phyloP scores from a whole-genome alignment of 1,140 invertebrate genomes.

The Hypsibius dujardini region DNA sequence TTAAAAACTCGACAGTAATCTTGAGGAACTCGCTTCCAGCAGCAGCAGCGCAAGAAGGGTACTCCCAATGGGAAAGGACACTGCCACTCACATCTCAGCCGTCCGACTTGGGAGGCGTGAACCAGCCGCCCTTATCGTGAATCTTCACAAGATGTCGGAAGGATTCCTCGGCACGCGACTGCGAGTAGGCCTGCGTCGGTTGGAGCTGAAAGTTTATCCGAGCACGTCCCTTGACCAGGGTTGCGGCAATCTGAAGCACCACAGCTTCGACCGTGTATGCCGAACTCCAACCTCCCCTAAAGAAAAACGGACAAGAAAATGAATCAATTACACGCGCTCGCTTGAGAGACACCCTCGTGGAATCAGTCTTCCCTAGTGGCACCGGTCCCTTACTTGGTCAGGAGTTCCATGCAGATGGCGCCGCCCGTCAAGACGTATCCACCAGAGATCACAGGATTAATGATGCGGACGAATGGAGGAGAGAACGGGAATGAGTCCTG shows the following conservation, averaged over 20 bases:
- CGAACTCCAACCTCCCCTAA: constrained; percentile 68
- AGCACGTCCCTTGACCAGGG: constrained; percentile 94
- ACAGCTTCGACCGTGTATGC: constrained; percentile 93
- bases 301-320: no score
- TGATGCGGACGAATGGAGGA: constrained; percentile 88
- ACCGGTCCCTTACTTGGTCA: constrained; percentile 53
- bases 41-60: not conserved
- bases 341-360: no score
- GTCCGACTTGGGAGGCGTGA: constrained; percentile 49
- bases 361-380: no score
- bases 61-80: constrained; percentile 17
- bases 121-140: constrained; percentile 87
- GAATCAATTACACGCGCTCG: no score
- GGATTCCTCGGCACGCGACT: constrained; percentile 90
- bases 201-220: constrained; percentile 83
- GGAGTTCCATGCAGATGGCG: constrained; percentile 95
- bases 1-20: no score
- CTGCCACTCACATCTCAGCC: constrained; percentile 35
- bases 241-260: constrained; percentile 96
- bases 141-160: constrained; percentile 98
- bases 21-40: no score
- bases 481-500: constrained; percentile 91
- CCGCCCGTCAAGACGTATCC: constrained; percentile 54
- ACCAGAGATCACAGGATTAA: constrained; percentile 88
- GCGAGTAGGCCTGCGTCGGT: constrained; percentile 65